Evolutionary conservation across 2,797 vertebrate species (phyloP), one percentile per base, ranked within the genome.

Genomic region (Myotis planiceps): DNA sequence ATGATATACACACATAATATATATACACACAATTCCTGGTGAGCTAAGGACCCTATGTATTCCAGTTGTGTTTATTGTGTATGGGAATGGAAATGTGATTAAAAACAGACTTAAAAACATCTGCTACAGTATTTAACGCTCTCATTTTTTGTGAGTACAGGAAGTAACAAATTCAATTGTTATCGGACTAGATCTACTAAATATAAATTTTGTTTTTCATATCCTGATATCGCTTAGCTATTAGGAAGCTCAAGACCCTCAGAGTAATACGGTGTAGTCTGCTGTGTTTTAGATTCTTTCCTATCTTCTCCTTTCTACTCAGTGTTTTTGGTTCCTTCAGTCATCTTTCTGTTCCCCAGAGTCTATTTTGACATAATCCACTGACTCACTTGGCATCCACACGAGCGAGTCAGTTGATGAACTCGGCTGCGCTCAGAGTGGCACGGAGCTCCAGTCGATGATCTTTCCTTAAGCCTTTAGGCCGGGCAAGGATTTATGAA

Each of bases 391-490:
- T 0, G 0, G 94, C 95, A 96, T 92, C 87, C 98, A 89, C 93
- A 79, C 0, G 83, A 81, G 51, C 86, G 88, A 93, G 87, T 87
- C 27, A 93, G 96, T 19, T 96, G 96, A 97, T 96, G 96, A 97
- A 97, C 95, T 98, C 92, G 83, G 23, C 90, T 88, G 80, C 79
- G 94, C 74, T 88, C 92, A 90, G 34, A 88, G 88, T 25, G 88
- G 92, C 96, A 86, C 39, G 74, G 49, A 69, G 66, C 96, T 91
- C 94, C 85, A 29, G 49, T 69, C 37, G 6, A 96, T 47, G 74
- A 92, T 96, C 97, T 97, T 93, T 60, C 29, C 97, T 96, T 93
- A 97, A 92, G 90, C 95, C 94, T 96, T 97, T 96, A 95, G 97
- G 97, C 90, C 65, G 90, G 32, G 93, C 37, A 74, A 98, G 66